These are phyloP conservation scores for Atlantisia rogersi DNA, from an alignment of 2,113 vertebrate species.

Conservation along the genomic window DNA sequence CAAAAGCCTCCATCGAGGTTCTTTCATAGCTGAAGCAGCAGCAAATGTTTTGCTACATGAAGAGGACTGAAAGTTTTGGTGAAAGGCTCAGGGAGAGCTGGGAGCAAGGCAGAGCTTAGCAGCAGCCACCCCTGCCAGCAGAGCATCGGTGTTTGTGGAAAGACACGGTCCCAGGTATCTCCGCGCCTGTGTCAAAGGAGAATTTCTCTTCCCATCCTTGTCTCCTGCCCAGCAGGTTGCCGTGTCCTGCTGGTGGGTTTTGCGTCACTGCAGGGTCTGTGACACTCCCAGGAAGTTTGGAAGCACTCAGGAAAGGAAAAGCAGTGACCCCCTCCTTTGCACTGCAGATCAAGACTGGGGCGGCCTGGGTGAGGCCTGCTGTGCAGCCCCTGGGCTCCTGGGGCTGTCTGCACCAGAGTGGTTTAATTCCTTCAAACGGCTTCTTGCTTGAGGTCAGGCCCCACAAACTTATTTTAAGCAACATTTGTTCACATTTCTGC, in stretches of 20 bases:
- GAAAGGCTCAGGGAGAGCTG: background rate
- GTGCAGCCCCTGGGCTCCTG: rapidly evolving
- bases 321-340: rapidly evolving
- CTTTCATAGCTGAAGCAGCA: background rate
- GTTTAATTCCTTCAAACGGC: background rate
- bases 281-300: background rate
- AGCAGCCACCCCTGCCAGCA: background rate
- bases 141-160: background rate
- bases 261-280: background rate
- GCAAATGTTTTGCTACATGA: background rate
- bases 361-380: background rate
- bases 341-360: background rate
- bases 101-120: background rate
- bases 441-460: background rate
- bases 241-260: rapidly evolving
- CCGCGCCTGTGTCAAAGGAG: background rate
- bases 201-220: background rate
- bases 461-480: background rate
- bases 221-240: background rate
- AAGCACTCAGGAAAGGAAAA: background rate
- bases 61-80: background rate
- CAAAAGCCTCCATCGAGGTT: background rate
- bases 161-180: background rate
- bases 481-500: rapidly evolving
- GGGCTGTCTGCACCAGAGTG: background rate